These are phyloP conservation scores for Thymallus thymallus DNA, from an alignment of 2,113 vertebrate species.

Conservation along the genomic window DNA sequence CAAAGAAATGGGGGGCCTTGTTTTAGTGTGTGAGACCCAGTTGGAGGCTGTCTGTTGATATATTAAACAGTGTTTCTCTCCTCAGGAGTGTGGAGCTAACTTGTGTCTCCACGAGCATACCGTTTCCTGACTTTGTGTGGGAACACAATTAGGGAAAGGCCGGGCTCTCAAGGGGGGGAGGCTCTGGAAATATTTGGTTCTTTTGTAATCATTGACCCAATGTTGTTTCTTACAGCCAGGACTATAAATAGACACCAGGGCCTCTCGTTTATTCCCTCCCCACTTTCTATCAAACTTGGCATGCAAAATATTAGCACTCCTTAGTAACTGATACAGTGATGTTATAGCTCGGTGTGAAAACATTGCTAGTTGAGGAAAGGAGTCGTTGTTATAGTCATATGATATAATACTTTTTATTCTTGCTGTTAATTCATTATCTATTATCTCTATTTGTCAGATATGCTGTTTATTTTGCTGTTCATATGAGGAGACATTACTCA, in stretches of 20 bases:
- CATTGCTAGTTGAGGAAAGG: background rate
- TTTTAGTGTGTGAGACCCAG: background rate
- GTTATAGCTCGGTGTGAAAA: slow-evolving; percentile 2
- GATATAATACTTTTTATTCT: background rate
- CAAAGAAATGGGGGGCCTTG: background rate
- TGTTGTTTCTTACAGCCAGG: slow-evolving; percentile 31
- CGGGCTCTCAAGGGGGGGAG: slow-evolving; percentile 9
- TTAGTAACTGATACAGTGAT: slow-evolving; percentile 1
- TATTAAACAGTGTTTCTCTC: background rate
- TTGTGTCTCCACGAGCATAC: slow-evolving; percentile 18
- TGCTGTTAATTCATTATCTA: slow-evolving; percentile 5
- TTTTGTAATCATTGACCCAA: slow-evolving; percentile 51
- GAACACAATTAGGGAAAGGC: slow-evolving; percentile 38
- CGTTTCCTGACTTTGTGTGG: slow-evolving; percentile 51
- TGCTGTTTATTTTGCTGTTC: slow-evolving; percentile 3
- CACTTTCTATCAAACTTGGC: slow-evolving; percentile 7
- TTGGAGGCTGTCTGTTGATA: slow-evolving; percentile 9
- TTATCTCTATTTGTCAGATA: slow-evolving; percentile 9
- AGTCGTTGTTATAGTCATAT: background rate
- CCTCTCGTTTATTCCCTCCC: slow-evolving; percentile 13
- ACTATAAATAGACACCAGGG: slow-evolving; percentile 33
- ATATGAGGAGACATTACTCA: no score
- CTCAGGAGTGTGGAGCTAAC: slow-evolving; percentile 4
- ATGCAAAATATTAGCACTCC: slow-evolving; percentile 5
- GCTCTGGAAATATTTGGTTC: slow-evolving; percentile 37